Evolutionary conservation across 2,797 vertebrate species (phyloP), one percentile per base, ranked within the genome.

Genomic region (Clangula hyemalis): DNA sequence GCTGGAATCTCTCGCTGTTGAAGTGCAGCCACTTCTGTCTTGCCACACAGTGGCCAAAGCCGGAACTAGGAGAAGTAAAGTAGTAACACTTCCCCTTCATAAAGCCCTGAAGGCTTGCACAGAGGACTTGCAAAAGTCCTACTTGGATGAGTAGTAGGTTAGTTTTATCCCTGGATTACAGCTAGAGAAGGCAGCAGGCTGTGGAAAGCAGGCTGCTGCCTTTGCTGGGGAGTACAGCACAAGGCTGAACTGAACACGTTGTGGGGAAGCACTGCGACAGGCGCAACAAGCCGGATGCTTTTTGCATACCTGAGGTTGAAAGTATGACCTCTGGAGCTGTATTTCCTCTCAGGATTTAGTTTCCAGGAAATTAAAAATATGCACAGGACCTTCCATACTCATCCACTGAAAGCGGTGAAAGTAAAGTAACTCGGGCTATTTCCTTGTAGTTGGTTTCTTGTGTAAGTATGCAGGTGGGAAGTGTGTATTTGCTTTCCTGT

Each of bases 101-200:
- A 73, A 94, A 86, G 22, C 22, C 21, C 14, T 49, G 54, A 75
- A 88, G 66, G 41, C 30, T 83, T 88, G 41, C 32, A 47, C 12
- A 22, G 57, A 51, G 49, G 8, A 51, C 49, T 51, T 51, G 24
- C 13, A 25, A 14, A 51, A 47, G 10, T 74, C 74, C 69, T 47
- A 14, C 65, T 90, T 89, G 69, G 60, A 68, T 58, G 54, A 62
- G 64, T 58, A 73, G 70, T 58, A 73, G 70, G 72, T 85, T 32
- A 47, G 20, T 85, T 95, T 94, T 94, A 83, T 85, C 76, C 73
- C 80, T 89, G 56, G 17, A 85, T 89, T 91, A 65, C 57, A 85
- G 69, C 57, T 66, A 56, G 47, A 61, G 68, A 39, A 77, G 64
- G 58, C 38, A 85, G 25, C 66, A 91, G 87, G 19, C 57, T 71